phyloP scores from a whole-genome alignment of 2,888 invertebrate species.

The Drosophila ezoana region DNA sequence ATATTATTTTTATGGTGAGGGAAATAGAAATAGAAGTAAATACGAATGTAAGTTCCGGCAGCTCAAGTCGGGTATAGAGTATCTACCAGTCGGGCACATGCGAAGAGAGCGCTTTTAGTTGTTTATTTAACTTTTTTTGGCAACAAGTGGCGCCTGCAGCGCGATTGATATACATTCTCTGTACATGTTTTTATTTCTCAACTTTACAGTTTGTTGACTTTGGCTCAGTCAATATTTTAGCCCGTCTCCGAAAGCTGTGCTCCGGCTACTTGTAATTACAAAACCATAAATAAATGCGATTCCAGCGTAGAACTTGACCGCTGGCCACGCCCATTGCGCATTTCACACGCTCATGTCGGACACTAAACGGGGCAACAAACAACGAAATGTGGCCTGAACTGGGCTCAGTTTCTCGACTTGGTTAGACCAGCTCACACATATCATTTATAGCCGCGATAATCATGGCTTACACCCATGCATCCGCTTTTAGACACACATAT shows the following conservation, averaged over 20 bases:
- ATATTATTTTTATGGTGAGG: neutral
- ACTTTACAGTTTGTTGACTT: constrained; percentile 38
- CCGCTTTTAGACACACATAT: constrained; percentile 66
- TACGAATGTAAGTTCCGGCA: neutral
- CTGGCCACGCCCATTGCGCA: constrained; percentile 52
- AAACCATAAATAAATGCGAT: constrained; percentile 63
- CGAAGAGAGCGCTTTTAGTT: neutral
- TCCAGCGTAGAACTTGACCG: constrained; percentile 19
- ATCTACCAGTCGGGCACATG: neutral
- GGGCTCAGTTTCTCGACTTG: constrained; percentile 2
- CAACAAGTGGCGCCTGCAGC: constrained; percentile 49
- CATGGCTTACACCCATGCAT: constrained; percentile 80
- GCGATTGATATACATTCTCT: constrained; percentile 49
- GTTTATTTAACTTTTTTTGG: constrained; percentile 27
- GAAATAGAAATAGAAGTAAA: neutral
- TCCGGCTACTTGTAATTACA: constrained; percentile 60
- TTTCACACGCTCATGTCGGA: constrained; percentile 68
- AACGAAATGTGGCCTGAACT: constrained; percentile 12
- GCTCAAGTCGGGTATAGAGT: neutral
- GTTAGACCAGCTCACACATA: constrained; percentile 65
- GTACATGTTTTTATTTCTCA: neutral
- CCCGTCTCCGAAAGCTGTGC: neutral
- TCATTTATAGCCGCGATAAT: constrained; percentile 80
- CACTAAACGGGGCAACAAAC: constrained; percentile 53
- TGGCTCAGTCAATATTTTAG: constrained; percentile 12